Percentiles rank a stretch among this genome's conserved stretches.
phyloP scores from a whole-genome alignment of 2,113 vertebrate genomes.

The Seriola aureovittata region DNA sequence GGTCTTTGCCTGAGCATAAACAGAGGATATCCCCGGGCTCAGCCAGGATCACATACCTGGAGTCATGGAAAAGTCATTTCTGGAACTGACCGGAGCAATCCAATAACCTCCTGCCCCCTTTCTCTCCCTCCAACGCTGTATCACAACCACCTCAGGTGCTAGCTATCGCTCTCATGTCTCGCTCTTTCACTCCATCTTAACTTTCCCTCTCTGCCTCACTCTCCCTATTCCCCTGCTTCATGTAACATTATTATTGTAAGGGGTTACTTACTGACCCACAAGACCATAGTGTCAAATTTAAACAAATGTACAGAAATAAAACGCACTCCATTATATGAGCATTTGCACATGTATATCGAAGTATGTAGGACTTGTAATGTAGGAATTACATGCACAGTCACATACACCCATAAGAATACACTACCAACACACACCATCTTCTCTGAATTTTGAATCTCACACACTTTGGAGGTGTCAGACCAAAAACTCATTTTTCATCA shows the following conservation, averaged over 20 bases:
- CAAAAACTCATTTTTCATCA: constrained; percentile 13
- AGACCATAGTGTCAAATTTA: not conserved
- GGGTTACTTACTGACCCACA: constrained; percentile 1
- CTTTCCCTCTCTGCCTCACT: constrained; percentile 1
- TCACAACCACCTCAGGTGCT: constrained; percentile 26
- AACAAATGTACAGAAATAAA: constrained; percentile 17
- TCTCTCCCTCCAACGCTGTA: constrained; percentile 13
- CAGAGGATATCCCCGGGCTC: constrained; percentile 82
- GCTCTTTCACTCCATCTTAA: not conserved
- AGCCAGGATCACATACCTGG: constrained; percentile 75
- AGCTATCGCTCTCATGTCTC: constrained; percentile 16
- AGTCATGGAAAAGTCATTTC: constrained; percentile 83
- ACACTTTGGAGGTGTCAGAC: not conserved
- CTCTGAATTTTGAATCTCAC: not conserved
- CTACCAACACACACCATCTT: not conserved
- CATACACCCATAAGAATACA: not conserved
- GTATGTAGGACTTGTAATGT: constrained; percentile 4
- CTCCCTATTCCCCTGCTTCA: constrained; percentile 5
- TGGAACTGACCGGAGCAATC: constrained; percentile 66
- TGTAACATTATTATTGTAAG: constrained; percentile 22
- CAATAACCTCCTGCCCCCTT: constrained; percentile 58
- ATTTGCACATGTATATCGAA: not conserved
- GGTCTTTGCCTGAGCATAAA: constrained; percentile 79
- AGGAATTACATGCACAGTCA: not conserved
- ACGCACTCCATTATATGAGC: not conserved